These are phyloP conservation scores for Clunio marinus DNA, from an alignment of 2,888 invertebrate species.

Conservation along the genomic window DNA sequence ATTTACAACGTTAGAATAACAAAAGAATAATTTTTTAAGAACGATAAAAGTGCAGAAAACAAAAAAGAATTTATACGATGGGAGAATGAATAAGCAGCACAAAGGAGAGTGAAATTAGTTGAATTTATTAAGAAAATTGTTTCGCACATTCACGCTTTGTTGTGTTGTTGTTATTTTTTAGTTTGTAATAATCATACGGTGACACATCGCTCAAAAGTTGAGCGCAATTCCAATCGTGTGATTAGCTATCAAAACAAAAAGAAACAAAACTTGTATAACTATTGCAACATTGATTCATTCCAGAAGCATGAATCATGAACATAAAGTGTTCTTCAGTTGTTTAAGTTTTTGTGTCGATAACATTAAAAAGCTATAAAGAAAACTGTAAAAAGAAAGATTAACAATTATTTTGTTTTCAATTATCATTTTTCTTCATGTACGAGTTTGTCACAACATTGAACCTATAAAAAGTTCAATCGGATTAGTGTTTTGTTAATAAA, in stretches of 20 bases:
- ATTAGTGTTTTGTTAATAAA: too few relatives aligned
- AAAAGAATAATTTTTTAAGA: constrained; percentile 3
- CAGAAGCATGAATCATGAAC: constrained; percentile 21
- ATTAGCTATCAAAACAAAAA: too few relatives aligned
- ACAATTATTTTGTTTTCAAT: not conserved
- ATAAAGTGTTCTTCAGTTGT: not conserved
- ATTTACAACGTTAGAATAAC: constrained; percentile 20
- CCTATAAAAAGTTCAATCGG: too few relatives aligned
- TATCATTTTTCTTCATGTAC: too few relatives aligned
- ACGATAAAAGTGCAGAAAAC: constrained; percentile 4
- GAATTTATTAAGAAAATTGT: not conserved
- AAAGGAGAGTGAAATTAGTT: not conserved
- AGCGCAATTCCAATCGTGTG: not conserved
- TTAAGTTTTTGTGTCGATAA: too few relatives aligned
- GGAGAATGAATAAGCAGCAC: not conserved
- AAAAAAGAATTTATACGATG: not conserved
- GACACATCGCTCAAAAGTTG: not conserved
- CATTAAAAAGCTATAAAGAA: constrained; percentile 30
- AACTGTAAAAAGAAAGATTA: not conserved
- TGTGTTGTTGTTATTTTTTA: not conserved
- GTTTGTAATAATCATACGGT: not conserved
- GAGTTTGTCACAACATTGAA: too few relatives aligned
- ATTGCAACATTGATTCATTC: constrained; percentile 31
- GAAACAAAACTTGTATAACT: too few relatives aligned
- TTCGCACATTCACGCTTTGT: not conserved